Percentiles rank a stretch among this genome's conserved stretches.
Conservation (phyloP, 23 tunicate genomes). For the Halocynthia aurantium region DNA sequence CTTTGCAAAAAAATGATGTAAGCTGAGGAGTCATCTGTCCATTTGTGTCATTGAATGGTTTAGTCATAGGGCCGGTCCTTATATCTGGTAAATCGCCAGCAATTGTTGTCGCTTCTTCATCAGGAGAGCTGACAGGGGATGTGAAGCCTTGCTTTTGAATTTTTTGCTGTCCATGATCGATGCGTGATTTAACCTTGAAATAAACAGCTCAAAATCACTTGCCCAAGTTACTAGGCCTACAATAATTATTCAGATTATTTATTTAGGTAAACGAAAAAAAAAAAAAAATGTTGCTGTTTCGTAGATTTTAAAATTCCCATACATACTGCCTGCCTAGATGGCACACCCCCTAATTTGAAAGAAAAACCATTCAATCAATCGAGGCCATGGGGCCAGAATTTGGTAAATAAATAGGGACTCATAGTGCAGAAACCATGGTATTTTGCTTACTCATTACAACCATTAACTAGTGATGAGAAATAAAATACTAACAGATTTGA, state of each 20-base stretch:
- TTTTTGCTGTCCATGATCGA: constrained; percentile 71
- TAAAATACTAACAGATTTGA: constrained; percentile 57
- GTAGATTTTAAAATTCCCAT: no score
- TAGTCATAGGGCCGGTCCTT: background rate
- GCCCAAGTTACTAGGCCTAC: background rate
- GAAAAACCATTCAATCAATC: background rate
- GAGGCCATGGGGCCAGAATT: background rate
- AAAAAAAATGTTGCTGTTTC: no score
- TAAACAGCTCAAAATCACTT: background rate
- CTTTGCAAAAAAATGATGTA: constrained; percentile 72
- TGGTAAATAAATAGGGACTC: background rate
- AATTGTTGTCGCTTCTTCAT: constrained; percentile 29
- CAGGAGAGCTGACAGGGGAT: constrained; percentile 54
- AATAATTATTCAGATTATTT: background rate
- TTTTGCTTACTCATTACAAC: background rate
- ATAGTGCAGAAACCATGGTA: background rate
- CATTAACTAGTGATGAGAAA: background rate
- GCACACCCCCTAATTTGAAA: no score
- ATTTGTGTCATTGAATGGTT: background rate
- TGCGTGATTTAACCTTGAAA: constrained; percentile 50
- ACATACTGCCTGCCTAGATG: no score
- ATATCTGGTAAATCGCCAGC: background rate
- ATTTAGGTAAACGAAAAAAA: no score
- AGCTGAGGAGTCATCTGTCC: constrained; percentile 61
- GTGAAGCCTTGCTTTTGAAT: constrained; percentile 27